Percentiles rank a stretch among this genome's conserved stretches.
Evolutionary conservation across 1,140 invertebrate genomes (phyloP).

Genomic region (Bombus polaris): DNA sequence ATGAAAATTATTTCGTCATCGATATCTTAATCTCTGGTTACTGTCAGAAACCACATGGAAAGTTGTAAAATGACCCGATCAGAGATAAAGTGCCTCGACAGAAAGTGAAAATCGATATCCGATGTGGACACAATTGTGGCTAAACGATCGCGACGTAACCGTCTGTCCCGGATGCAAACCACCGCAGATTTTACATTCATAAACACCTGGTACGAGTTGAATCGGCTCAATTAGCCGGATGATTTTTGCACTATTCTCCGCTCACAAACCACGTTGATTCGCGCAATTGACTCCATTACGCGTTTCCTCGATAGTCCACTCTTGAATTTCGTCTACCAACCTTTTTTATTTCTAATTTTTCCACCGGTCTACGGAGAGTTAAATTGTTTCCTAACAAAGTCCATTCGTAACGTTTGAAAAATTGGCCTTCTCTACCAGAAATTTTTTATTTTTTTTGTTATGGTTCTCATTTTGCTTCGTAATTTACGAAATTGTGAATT

Average conservation of each 20-base stretch:
- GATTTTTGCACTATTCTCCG: background rate
- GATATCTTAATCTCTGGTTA: background rate
- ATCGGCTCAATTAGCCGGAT: conserved; percentile 26
- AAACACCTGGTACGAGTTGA: conserved; percentile 18
- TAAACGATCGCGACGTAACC: background rate
- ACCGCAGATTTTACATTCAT: conserved; percentile 19
- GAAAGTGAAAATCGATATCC: conserved; percentile 44
- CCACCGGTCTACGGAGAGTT: background rate
- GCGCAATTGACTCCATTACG: background rate
- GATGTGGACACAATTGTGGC: conserved; percentile 21
- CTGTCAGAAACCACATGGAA: background rate
- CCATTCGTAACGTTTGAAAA: background rate
- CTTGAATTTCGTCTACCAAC: background rate
- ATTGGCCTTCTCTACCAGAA: background rate
- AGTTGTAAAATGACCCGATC: conserved; percentile 10
- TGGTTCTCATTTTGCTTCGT: background rate
- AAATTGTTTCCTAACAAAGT: background rate
- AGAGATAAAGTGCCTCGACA: background rate
- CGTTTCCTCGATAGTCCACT: background rate
- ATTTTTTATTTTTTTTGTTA: background rate
- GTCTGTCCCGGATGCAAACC: background rate
- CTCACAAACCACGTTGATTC: conserved; percentile 21
- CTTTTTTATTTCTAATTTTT: background rate
- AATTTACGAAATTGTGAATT: background rate
- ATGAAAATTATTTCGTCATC: background rate